Percentiles rank a stretch among this genome's conserved stretches.
These are phyloP conservation scores for Sebastes schlegelii DNA, from an alignment of 2,113 vertebrate species.

Conservation along the genomic window DNA sequence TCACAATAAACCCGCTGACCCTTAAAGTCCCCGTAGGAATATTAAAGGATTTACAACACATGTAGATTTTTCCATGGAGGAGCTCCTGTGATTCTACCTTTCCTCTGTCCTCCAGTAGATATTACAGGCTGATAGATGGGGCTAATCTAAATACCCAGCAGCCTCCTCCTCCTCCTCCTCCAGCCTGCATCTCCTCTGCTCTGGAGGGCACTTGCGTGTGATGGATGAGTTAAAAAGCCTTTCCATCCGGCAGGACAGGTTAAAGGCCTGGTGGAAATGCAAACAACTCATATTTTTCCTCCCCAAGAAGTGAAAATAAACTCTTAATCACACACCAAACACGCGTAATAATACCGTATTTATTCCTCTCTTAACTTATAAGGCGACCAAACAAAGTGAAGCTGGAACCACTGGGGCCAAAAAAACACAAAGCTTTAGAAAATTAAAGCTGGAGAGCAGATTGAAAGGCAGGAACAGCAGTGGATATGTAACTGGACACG, in stretches of 20 bases:
- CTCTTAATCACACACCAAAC: conserved; percentile 60
- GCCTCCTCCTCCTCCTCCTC: conserved; percentile 12
- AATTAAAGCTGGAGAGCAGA: conserved; percentile 47
- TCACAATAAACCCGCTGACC: conserved; percentile 24
- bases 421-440: conserved; percentile 56
- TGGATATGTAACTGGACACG: conserved; percentile 71
- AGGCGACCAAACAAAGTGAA: conserved; percentile 18
- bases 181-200: conserved; percentile 56
- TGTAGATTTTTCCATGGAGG: conserved; percentile 16
- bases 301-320: conserved; percentile 73
- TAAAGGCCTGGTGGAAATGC: conserved; percentile 74
- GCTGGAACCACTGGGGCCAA: conserved; percentile 1
- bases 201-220: conserved; percentile 73
- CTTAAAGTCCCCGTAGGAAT: conserved; percentile 12
- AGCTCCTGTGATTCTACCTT: conserved; percentile 37
- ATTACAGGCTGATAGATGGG: conserved; percentile 63
- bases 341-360: conserved; percentile 17
- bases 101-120: conserved; percentile 41
- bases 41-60: conserved; percentile 59
- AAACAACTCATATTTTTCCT: conserved; percentile 70
- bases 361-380: neutral
- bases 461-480: conserved; percentile 43
- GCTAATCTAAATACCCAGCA: conserved; percentile 63
- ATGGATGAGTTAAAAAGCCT: conserved; percentile 79
- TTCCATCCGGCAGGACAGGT: conserved; percentile 77